Evolutionary conservation across 2,888 invertebrate species (phyloP), one percentile per base, ranked within the genome.

Genomic region (Drosophila peninsularis): DNA sequence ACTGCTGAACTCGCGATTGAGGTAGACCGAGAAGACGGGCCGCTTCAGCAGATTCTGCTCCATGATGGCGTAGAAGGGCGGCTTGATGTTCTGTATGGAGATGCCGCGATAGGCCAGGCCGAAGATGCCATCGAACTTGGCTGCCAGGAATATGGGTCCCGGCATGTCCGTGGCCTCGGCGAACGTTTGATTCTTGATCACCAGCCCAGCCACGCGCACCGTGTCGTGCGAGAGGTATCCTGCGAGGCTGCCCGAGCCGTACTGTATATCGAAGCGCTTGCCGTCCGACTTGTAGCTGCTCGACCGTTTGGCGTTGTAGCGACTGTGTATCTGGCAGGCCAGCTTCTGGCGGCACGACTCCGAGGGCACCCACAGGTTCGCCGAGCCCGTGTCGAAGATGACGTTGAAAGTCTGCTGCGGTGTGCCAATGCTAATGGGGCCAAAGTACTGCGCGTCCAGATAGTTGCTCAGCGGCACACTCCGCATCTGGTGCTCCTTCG

Each of bases 301-400:
- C 0, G 99, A 99, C 90, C 95, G 95, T 53, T 91, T 93, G 85
- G 96, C 96, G 94, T 99, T 96, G 92, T 99, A 99, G 93, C 98
- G 99, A 92, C 96, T 96, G 93, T 99, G 99, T 96, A 95, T 92
- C 96, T 97, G 93, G 93, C 98, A 98, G 39, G 99, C 98, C 82
- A 99, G 96, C 92, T 98, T 98, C 58, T 96, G 96, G 91, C 94
- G 94, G 90, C 99, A 99, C 91, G 98, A 96, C 93, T 98, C 98
- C 39, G 99, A 99, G 7, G 99, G 99, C 68, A 99, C 96, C 99
- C 99, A 99, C 60, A 99, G 94, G 93, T 99, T 99, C 45, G 99
- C 98, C 11, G 99, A 99, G 71, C 99, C 99, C 2, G 99, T 99
- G 93, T 99, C 99, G 93, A 99, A 99, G 75, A 99, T 96, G 74